Percentiles rank a stretch among this genome's conserved stretches.
Evolutionary conservation across 2,113 vertebrate species (phyloP).

Genomic region (Chionodraco myersi): DNA sequence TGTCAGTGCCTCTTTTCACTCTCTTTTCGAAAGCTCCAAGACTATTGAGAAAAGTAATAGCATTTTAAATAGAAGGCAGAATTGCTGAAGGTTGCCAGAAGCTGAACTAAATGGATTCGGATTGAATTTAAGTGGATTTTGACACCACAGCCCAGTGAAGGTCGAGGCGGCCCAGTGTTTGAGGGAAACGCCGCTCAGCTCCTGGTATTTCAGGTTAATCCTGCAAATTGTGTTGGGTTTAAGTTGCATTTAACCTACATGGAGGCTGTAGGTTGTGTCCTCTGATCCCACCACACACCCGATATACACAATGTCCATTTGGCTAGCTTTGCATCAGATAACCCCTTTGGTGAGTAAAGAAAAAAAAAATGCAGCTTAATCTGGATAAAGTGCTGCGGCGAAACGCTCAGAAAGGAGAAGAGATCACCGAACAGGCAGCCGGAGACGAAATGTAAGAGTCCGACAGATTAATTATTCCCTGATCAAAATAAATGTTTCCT

Average conservation of each 20-base stretch:
- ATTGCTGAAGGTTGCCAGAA: slow-evolving; percentile 60
- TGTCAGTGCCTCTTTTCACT: slow-evolving; percentile 10
- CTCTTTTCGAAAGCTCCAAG: slow-evolving; percentile 18
- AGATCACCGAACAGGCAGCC: slow-evolving; percentile 24
- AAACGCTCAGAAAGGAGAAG: slow-evolving; percentile 11
- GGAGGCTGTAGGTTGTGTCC: slow-evolving; percentile 21
- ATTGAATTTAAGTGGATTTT: slow-evolving; percentile 72
- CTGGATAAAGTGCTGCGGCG: slow-evolving; percentile 61
- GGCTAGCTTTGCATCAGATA: slow-evolving; percentile 28
- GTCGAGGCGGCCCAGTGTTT: slow-evolving; percentile 50
- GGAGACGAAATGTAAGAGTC: slow-evolving; percentile 51
- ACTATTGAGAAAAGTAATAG: slow-evolving; percentile 28
- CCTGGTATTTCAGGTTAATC: slow-evolving; percentile 67
- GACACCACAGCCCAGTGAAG: slow-evolving; percentile 64
- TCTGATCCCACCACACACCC: slow-evolving; percentile 36
- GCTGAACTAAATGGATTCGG: slow-evolving; percentile 76
- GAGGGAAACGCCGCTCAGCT: slow-evolving; percentile 15
- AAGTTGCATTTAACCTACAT: slow-evolving; percentile 69
- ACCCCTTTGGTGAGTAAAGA: slow-evolving; percentile 37
- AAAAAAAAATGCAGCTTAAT: slow-evolving; percentile 64
- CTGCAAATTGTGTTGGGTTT: slow-evolving; percentile 65
- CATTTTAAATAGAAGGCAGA: slow-evolving; percentile 52
- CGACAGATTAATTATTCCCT: slow-evolving; percentile 64
- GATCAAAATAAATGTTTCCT: slow-evolving; percentile 65
- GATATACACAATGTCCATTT: slow-evolving; percentile 32